Base-by-base conservation (phyloP, 2,113 vertebrate species). In the Empidonax traillii region DNA sequence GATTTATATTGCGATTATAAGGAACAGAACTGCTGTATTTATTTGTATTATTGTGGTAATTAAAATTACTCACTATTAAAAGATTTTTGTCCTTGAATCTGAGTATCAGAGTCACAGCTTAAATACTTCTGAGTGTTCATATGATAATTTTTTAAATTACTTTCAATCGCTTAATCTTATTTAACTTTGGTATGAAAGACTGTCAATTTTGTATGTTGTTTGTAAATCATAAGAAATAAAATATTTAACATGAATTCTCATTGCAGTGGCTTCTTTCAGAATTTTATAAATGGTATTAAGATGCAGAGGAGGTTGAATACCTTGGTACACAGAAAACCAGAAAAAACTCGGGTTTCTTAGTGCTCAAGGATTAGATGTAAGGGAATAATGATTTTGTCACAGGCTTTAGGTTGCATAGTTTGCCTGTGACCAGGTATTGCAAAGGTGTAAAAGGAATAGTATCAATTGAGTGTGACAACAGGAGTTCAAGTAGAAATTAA, bases 221-320 rank as follows among this genome's bases (percentile, higher is more conserved):
- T 96, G 87, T 97, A 97, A 93, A 69, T 90, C 68, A 47, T 94
- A 96, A 90, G 66, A 77, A 93, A 61, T 95, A 94, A 92, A 95
- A 75, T 87, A 74, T 87, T 75, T 81, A 92, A 91, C 61, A 74
- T 81, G 6, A 87, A 51, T 39, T 76, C 47, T 80, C 52, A 52
- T 61, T 85, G 43, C 33, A 61, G 74, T 96, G 67, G 30, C 61
- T 80, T 96, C 83, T 93, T 86, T 90, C 10, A 55, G 61, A 56
- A 92, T 87, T 87, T 87, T 89, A 2, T 79, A 31, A 66, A 51
- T 67, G n/a, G 8, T 75, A 61, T 39, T 52, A 18, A 90, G 43
- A 33, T 62, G 30, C 43, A 56, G 35, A 93, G n/a, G 41, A 69
- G 9, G 15, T 14, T 68, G 25, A 62, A 43, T 13, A 27, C 17